phyloP scores from a whole-genome alignment of 2,888 invertebrate genomes.

The Ischnus inquisitorius region DNA sequence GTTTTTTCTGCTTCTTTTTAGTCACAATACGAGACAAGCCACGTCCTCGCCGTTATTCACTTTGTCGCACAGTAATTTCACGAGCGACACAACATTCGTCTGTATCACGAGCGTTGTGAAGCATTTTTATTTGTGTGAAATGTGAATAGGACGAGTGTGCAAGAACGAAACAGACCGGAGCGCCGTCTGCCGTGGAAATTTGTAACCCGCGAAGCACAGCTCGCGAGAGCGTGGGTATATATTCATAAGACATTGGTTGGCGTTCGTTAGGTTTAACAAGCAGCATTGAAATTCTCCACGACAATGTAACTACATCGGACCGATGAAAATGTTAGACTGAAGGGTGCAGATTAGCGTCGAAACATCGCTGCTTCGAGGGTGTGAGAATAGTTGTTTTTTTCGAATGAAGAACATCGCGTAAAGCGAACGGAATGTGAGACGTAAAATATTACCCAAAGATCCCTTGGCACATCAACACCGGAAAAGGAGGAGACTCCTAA shows the following conservation, averaged over 20 bases:
- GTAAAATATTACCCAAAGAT: slow-evolving; percentile 83
- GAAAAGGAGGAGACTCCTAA: slow-evolving; percentile 79
- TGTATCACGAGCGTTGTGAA: slow-evolving; percentile 48
- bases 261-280: slow-evolving; percentile 39
- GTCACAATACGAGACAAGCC: slow-evolving; percentile 31
- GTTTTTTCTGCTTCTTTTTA: neutral
- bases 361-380: slow-evolving; percentile 29
- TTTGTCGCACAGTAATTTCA: slow-evolving; percentile 56
- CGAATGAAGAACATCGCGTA: slow-evolving; percentile 72
- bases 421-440: slow-evolving; percentile 80
- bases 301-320: slow-evolving; percentile 17
- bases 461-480: slow-evolving; percentile 80
- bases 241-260: slow-evolving; percentile 7
- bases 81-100: slow-evolving; percentile 48
- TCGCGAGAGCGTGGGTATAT: slow-evolving; percentile 6
- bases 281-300: slow-evolving; percentile 30
- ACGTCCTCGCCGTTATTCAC: slow-evolving; percentile 43
- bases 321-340: slow-evolving; percentile 5
- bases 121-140: slow-evolving; percentile 58
- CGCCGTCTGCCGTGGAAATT: slow-evolving; percentile 60
- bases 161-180: slow-evolving; percentile 1
- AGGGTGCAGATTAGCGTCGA: slow-evolving; percentile 32
- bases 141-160: slow-evolving; percentile 23
- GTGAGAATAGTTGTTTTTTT: slow-evolving; percentile 43
- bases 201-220: slow-evolving; percentile 33